These are phyloP conservation scores for Mystacides longicornis DNA, from an alignment of 2,888 invertebrate genomes.

Conservation along the genomic window DNA sequence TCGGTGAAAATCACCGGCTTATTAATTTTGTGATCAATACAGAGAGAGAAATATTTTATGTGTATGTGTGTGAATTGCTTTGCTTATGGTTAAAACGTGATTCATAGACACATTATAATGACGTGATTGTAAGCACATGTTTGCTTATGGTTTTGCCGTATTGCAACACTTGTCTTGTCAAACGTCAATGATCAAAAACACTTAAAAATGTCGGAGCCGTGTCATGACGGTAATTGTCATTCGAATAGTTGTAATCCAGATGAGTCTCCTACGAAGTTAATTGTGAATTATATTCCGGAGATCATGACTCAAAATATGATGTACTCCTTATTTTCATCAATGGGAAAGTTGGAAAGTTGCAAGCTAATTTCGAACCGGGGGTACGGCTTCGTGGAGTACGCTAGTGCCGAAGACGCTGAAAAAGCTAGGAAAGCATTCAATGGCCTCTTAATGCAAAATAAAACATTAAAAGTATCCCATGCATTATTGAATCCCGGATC, in stretches of 20 bases:
- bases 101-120: too few relatives aligned
- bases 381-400: conserved; percentile 51
- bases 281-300: conserved; percentile 53
- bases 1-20: too few relatives aligned
- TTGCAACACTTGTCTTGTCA: conserved; percentile 27
- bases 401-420: conserved; percentile 45
- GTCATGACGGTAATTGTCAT: conserved; percentile 52
- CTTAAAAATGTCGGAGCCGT: conserved; percentile 55
- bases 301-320: conserved; percentile 53
- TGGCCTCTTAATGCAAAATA: conserved; percentile 49
- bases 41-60: too few relatives aligned
- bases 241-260: conserved; percentile 46
- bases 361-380: conserved; percentile 51
- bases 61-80: too few relatives aligned
- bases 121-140: too few relatives aligned
- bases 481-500: conserved; percentile 46
- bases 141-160: too few relatives aligned
- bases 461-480: conserved; percentile 48
- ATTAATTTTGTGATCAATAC: too few relatives aligned
- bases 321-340: conserved; percentile 50
- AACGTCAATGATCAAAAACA: conserved; percentile 52
- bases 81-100: too few relatives aligned
- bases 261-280: conserved; percentile 51
- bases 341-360: conserved; percentile 53
- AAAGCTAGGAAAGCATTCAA: conserved; percentile 49